phyloP scores from a whole-genome alignment of 2,797 vertebrate genomes.

The Amazona ochrocephala region DNA sequence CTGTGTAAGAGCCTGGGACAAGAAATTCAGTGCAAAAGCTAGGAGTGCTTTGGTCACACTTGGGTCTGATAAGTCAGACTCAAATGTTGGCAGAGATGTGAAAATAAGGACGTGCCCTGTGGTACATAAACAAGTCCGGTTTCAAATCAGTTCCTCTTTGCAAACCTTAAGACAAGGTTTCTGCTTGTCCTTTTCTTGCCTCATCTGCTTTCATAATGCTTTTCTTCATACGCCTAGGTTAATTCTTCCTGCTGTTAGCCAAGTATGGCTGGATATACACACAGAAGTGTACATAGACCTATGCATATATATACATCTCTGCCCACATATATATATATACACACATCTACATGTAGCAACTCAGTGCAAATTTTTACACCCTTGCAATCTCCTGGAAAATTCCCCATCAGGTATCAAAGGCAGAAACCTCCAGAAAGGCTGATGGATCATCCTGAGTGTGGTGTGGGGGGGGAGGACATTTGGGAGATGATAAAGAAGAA shows the following conservation, averaged over 20 bases:
- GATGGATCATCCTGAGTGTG: slow-evolving; percentile 45
- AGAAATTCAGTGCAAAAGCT: background rate
- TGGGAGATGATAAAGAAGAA: slow-evolving; percentile 50
- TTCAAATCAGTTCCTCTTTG: background rate
- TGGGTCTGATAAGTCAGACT: background rate
- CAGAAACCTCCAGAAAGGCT: slow-evolving; percentile 30
- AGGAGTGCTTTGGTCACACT: background rate
- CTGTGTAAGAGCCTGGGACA: background rate
- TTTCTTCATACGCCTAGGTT: background rate
- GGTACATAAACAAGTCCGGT: background rate
- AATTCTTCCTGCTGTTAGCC: background rate
- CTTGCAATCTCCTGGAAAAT: slow-evolving; percentile 12
- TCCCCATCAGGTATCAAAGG: background rate
- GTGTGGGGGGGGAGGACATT: slow-evolving; percentile 50
- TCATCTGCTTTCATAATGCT: background rate
- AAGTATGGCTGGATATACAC: background rate
- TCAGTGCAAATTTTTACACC: background rate
- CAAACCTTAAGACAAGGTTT: background rate
- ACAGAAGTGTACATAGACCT: background rate
- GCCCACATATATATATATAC: background rate
- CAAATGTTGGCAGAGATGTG: background rate
- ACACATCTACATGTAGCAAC: background rate
- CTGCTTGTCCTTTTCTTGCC: background rate
- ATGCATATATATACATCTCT: background rate
- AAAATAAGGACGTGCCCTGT: background rate